phyloP scores from a whole-genome alignment of 2,888 invertebrate species.

The Microctonus hyperodae region DNA sequence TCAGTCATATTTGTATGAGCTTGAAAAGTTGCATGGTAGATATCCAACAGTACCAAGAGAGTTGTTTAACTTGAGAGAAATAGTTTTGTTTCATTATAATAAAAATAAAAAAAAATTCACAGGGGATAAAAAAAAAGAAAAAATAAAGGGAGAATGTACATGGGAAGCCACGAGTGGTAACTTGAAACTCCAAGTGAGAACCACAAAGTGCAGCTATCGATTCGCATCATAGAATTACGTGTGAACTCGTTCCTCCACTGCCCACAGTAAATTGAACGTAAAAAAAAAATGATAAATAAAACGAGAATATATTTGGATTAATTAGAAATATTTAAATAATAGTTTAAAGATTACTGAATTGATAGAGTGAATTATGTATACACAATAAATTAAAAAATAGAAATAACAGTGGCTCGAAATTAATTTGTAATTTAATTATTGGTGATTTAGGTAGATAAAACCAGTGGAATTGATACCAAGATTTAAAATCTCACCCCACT shows the following conservation, averaged over 20 bases:
- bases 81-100: background rate
- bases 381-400: background rate
- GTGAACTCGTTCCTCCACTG: conserved; percentile 25
- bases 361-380: no score
- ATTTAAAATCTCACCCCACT: conserved; percentile 25
- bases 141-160: background rate
- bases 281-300: background rate
- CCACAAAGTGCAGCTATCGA: conserved; percentile 45
- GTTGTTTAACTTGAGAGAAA: background rate
- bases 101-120: background rate
- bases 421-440: background rate
- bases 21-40: background rate
- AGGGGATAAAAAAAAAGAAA: background rate
- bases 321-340: conserved; percentile 1
- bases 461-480: background rate
- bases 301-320: background rate
- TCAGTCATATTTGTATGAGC: background rate
- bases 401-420: background rate
- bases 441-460: no score
- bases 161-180: conserved; percentile 37
- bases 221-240: conserved; percentile 41
- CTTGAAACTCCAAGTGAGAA: conserved; percentile 41
- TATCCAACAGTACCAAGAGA: conserved; percentile 5
- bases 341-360: background rate
- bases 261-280: conserved; percentile 4